Evolutionary conservation across 1,140 invertebrate species (phyloP).

Genomic region (Leptopilina clavipes): DNA sequence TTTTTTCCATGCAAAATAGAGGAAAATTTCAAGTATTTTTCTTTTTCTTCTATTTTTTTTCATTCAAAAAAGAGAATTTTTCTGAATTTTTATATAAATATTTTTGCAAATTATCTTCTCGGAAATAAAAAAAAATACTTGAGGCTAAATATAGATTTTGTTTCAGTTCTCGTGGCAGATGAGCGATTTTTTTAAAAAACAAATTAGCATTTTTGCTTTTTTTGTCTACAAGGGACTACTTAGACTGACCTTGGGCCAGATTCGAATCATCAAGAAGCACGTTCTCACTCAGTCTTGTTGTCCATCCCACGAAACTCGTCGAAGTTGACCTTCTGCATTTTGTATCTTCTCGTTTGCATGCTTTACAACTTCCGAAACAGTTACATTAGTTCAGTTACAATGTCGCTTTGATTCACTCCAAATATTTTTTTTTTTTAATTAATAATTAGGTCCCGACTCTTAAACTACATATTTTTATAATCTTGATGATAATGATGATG

Average conservation of each 20-base stretch:
- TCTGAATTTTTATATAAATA: no score
- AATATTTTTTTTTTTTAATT: neutral
- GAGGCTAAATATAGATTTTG: no score
- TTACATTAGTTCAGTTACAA: constrained; percentile 7
- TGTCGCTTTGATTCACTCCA: no score
- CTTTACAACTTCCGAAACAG: constrained; percentile 44
- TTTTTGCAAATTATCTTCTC: no score
- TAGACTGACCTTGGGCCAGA: constrained; percentile 62
- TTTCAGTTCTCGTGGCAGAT: neutral
- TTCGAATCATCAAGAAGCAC: constrained; percentile 45
- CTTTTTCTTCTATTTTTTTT: no score
- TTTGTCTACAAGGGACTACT: constrained; percentile 40
- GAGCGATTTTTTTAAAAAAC: neutral
- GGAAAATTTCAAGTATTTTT: no score
- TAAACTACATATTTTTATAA: neutral
- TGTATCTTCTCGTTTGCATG: constrained; percentile 44
- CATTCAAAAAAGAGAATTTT: no score
- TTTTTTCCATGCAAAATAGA: no score
- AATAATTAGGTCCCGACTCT: neutral
- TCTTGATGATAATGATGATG: no score
- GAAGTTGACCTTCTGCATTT: constrained; percentile 40
- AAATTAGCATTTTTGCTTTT: neutral
- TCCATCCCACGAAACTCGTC: constrained; percentile 43
- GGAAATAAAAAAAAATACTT: no score
- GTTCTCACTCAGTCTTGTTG: constrained; percentile 40